Conservation (phyloP, 2,113 vertebrate genomes). For the Calypte anna region DNA sequence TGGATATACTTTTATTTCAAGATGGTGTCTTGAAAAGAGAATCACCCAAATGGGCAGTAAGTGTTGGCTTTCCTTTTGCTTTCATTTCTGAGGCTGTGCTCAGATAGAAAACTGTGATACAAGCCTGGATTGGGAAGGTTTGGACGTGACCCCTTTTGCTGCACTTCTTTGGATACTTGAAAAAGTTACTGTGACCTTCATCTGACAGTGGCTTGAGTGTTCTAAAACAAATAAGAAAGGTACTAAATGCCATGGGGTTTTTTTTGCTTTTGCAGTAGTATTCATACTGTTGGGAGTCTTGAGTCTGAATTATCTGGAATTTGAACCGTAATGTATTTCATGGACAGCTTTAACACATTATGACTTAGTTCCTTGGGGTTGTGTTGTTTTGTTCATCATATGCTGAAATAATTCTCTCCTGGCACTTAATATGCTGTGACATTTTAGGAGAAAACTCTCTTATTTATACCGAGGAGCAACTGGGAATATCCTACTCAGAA, state of each 20-base stretch:
- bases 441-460: slow-evolving; percentile 43
- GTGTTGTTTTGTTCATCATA: slow-evolving; percentile 31
- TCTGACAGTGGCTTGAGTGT: background rate
- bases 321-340: background rate
- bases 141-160: background rate
- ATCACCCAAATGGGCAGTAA: background rate
- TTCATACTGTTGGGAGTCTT: background rate
- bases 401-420: slow-evolving; percentile 39
- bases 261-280: background rate
- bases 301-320: background rate
- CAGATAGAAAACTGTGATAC: background rate
- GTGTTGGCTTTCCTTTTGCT: background rate
- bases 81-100: fast-evolving
- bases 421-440: slow-evolving; percentile 51
- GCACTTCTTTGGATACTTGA: background rate
- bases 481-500: background rate
- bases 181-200: background rate
- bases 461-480: slow-evolving; percentile 3
- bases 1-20: background rate
- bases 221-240: background rate
- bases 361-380: background rate
- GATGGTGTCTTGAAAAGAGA: background rate
- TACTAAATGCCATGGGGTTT: background rate
- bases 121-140: background rate
- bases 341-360: background rate